Evolutionary conservation across 2,113 vertebrate genomes (phyloP).

Genomic region (Buteo buteo): DNA sequence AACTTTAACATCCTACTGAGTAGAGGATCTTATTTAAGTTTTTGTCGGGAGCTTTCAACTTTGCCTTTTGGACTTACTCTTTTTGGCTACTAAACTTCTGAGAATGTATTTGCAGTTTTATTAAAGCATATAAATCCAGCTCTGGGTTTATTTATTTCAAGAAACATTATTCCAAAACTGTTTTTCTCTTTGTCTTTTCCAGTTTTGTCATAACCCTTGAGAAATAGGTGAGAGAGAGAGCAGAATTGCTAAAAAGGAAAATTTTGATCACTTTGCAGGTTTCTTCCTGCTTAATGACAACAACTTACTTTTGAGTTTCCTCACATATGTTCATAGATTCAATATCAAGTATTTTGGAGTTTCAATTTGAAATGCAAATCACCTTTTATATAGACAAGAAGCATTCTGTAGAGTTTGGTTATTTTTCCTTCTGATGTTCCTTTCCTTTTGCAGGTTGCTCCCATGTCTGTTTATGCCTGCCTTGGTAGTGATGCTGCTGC

Average conservation of each 20-base stretch:
- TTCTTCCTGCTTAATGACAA: neutral
- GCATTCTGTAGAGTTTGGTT: neutral
- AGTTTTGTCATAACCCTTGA: neutral
- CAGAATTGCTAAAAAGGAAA: neutral
- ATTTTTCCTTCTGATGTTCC: neutral
- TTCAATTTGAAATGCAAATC: neutral
- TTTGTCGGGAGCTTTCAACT: neutral
- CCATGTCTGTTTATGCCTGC: slow-evolving; percentile 97
- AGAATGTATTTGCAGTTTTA: neutral
- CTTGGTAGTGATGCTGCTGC: slow-evolving; percentile 91
- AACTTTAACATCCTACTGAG: neutral
- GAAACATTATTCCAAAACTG: neutral
- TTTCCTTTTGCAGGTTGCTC: slow-evolving; percentile 81
- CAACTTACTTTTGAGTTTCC: neutral
- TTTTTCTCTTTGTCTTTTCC: neutral
- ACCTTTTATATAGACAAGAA: neutral
- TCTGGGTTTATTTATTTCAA: neutral
- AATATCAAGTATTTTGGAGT: neutral
- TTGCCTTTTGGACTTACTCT: neutral
- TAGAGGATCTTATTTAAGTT: neutral
- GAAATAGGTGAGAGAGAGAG: neutral
- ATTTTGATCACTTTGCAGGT: neutral
- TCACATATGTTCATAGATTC: neutral
- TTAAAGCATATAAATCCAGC: neutral
- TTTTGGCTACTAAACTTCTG: neutral